Evolutionary conservation across 2,797 vertebrate species (phyloP), one percentile per base, ranked within the genome.

Genomic region (Loris lydekkerianus): DNA sequence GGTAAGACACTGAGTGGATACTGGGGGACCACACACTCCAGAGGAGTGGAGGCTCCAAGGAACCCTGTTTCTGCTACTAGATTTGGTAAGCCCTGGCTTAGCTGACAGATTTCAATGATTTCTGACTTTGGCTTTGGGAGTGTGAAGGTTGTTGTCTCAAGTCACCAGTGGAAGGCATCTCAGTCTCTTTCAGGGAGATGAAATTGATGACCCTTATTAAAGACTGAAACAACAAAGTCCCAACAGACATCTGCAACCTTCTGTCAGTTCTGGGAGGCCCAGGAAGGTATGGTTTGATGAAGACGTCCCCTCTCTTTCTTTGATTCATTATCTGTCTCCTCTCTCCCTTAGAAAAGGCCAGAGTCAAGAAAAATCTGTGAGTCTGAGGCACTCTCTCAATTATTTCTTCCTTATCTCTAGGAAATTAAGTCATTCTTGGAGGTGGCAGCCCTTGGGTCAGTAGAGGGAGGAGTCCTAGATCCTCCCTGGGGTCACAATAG

Each of bases 391-490:
- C 13, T 3, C 40, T n/a, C 27, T 61, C 34, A 14, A 34, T 83
- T 92, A 46, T 58, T 81, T 75, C 63, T 53, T 53, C 67, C 31
- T 95, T 83, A 20, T 88, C 84, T 92, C 69, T 46, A 29, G 27
- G n/a, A 95, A 58, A 37, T 87, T 67, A 91, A 75, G 29, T 4
- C 8, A n/a, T 65, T 27, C 63, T 93, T n/a, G 61, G 53, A 73
- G 37, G 7, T 60, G 7, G 21, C 43, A 60, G 18, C 7, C 18
- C 23, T 86, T 60, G 27, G 75, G 58, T 86, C 75, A 72, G 31
- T 72, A 80, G 56, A 80, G 56, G 17, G 15, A 63, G 65, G 15
- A 91, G 21, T 61, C 40, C 40, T 43, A 90, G 40, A 77, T 78
- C 34, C 56, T 84, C 18, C 40, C 10, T 27, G 25, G 53, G 56